Percentiles rank a stretch among this genome's conserved stretches.
phyloP scores from a whole-genome alignment of 35 echinoderm and acorn worm species.

The Apostichopus japonicus region DNA sequence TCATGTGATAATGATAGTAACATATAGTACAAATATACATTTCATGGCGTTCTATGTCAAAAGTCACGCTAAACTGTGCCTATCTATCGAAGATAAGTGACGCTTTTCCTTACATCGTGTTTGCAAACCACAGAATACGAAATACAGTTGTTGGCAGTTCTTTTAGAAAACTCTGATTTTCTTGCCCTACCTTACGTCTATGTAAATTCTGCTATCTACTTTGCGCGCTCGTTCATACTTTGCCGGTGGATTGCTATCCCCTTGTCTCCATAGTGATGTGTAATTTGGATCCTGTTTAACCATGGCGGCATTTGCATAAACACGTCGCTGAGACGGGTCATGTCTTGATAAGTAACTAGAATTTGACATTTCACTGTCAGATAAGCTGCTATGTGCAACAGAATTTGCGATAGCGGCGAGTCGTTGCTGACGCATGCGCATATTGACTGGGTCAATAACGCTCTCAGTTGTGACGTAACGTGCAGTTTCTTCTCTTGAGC shows the following conservation, averaged over 20 bases:
- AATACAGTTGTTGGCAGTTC: too few relatives aligned
- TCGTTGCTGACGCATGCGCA: slow-evolving; percentile 61
- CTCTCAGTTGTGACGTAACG: slow-evolving; percentile 85
- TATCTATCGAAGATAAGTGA: too few relatives aligned
- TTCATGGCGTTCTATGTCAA: too few relatives aligned
- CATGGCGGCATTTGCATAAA: slow-evolving; percentile 81
- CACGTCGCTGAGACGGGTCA: slow-evolving; percentile 51
- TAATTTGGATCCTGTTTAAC: slow-evolving; percentile 81
- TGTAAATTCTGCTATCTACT: slow-evolving; percentile 87
- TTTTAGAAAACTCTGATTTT: too few relatives aligned
- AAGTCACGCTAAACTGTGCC: too few relatives aligned
- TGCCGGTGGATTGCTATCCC: slow-evolving; percentile 27
- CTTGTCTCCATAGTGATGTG: slow-evolving; percentile 77
- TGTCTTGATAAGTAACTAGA: slow-evolving; percentile 28
- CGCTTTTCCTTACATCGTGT: too few relatives aligned
- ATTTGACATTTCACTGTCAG: not conserved
- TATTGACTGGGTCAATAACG: slow-evolving; percentile 66
- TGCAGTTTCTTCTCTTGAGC: slow-evolving; percentile 68
- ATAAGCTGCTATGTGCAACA: not conserved
- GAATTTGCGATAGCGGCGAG: slow-evolving; percentile 52
- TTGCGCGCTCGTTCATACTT: slow-evolving; percentile 55
- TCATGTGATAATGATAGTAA: too few relatives aligned
- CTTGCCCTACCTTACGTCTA: slow-evolving; percentile 67
- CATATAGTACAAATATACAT: too few relatives aligned
- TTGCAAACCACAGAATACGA: too few relatives aligned